Percentiles rank a stretch among this genome's conserved stretches.
phyloP scores from a whole-genome alignment of 2,888 invertebrate genomes.

The Oxytorus armatus region DNA sequence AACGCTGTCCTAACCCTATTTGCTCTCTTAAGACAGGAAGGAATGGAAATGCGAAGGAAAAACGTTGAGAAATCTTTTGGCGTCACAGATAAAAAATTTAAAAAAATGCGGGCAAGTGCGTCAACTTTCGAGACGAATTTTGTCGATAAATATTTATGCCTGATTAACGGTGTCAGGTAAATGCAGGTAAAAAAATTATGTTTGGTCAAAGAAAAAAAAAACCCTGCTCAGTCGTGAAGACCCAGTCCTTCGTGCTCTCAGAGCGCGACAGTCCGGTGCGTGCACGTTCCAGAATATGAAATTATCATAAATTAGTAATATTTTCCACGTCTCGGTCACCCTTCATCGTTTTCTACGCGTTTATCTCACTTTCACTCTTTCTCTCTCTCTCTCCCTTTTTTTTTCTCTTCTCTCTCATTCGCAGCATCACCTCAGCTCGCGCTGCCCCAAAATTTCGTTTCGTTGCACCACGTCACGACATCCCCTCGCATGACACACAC shows the following conservation, averaged over 20 bases:
- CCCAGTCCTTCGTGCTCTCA: constrained; percentile 57
- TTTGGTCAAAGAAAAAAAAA: constrained; percentile 36
- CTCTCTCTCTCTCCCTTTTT: constrained; percentile 63
- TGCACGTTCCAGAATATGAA: constrained; percentile 73
- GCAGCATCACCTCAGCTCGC: constrained; percentile 23
- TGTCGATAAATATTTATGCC: constrained; percentile 81
- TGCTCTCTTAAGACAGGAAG: too few species aligned
- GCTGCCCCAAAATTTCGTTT: constrained; percentile 15
- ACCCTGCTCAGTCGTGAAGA: constrained; percentile 11
- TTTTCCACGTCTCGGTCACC: constrained; percentile 71
- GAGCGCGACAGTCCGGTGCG: constrained; percentile 49
- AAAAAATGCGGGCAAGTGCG: too few species aligned
- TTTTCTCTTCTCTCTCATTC: constrained; percentile 60
- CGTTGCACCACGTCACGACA: neutral
- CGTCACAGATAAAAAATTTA: too few species aligned
- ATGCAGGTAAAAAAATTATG: constrained; percentile 30
- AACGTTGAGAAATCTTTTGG: too few species aligned
- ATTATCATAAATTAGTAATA: constrained; percentile 81
- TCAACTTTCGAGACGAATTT: constrained; percentile 68
- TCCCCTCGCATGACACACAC: constrained; percentile 11
- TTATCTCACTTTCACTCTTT: too few species aligned
- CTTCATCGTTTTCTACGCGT: constrained; percentile 57
- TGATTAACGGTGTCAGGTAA: constrained; percentile 55
- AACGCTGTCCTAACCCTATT: too few species aligned
- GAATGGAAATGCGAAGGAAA: too few species aligned